Base-by-base conservation (phyloP, 2,113 vertebrate species). In the Platichthys flesus region DNA sequence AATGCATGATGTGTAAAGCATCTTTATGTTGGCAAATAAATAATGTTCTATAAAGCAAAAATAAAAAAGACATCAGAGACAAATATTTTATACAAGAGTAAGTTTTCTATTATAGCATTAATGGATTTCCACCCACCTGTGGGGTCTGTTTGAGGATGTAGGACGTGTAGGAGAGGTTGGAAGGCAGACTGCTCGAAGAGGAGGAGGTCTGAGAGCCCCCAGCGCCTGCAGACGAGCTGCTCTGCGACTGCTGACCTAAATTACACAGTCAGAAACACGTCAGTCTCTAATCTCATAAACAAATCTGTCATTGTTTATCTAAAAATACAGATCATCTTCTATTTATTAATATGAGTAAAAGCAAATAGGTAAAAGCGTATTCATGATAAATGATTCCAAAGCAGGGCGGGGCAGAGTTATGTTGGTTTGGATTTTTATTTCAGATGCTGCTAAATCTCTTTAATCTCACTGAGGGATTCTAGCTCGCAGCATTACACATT, bases 71-170 rank as follows among this genome's bases (percentile, higher is more conserved):
- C 28, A 58, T 0, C 49, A 71, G 12, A 45, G 45, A 47, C 13
- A 21, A 2, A 70, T 1, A n/a, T 26, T 45, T 35, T 35, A 16
- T 42, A 47, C 6, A 0, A 61, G n/a, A 57, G 26, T 26, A 18
- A 24, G 7, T 8, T 66, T 59, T 56, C 23, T 14, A 16, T 10
- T 13, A 24, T 9, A 31, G 35, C 4, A 3, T 74, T 52, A 71
- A 37, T 26, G 52, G 14, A 8, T 31, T 61, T 84, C 31, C 62
- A 84, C 86, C 66, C 59, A 95, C 94, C 93, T 95, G 94, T 65
- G 94, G 97, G 2, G 98, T 99, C 85, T 99, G 98, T 90, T 99
- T 99, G 70, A 99, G 95, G 91, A 99, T 98, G 73, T 99, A 99
- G 16, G 98, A 99, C 0, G 97, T 99, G 82, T 98, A 99, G 14